Evolutionary conservation across 2,888 invertebrate genomes (phyloP), one percentile per base, ranked within the genome.

Genomic region (Aphodius granarius): DNA sequence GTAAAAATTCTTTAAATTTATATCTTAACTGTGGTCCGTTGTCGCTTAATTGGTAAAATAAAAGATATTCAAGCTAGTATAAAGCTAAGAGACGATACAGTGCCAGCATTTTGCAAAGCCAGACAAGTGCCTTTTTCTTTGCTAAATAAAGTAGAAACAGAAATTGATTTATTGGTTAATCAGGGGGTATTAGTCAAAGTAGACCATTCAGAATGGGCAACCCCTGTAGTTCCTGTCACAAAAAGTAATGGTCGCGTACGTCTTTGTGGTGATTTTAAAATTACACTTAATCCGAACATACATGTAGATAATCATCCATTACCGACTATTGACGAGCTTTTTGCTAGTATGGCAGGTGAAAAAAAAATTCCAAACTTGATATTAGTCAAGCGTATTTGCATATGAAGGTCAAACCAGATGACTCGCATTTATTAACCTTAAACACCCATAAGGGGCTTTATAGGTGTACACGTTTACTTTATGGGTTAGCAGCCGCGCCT

Each of bases 401-500:
- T 74, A 73, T 85, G 43, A 82, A 82, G 79, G 78, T 85, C 17
- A 80, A 82, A 63, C 81, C 80, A 5, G 81, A 82, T 63, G 81
- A 82, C 74, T 78, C 80, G 74, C 76, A 83, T 16, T 78, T 83
- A 19, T 75, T 84, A 15, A 86, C 84, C 0, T 78, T 86, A 68
- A 84, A 77, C 72, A 85, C 84, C 2, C 84, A 84, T 73, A 82
- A 82, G 72, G 84, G 84, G 5, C 73, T 85, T 15, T 84, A 79
- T 75, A 75, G 80, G 73, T 82, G 81, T 63, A 83, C 79, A n/a
- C n/a, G n/a, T n/a, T n/a, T n/a, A n/a, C n/a, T n/a, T n/a, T n/a
- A n/a, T n/a, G n/a, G n/a, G n/a, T n/a, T n/a, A n/a, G n/a, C n/a
- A n/a, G n/a, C n/a, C n/a, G n/a, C n/a, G n/a, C n/a, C n/a, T n/a